Evolutionary conservation across 2,113 vertebrate species (phyloP).

Genomic region (Mustela nigripes): DNA sequence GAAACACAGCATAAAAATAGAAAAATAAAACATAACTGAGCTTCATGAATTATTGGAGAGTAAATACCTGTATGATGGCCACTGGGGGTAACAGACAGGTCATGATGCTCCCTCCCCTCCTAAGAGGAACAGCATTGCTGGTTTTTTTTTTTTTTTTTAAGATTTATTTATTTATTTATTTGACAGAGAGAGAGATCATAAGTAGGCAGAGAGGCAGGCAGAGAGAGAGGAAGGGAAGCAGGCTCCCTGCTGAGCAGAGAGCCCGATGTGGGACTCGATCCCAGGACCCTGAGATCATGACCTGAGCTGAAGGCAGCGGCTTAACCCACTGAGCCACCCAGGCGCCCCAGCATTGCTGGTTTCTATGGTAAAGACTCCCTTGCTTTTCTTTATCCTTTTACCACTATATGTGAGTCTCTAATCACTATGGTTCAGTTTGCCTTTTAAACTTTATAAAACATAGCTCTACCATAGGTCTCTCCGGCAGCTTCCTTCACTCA

Average conservation of each 20-base stretch:
- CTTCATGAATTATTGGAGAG: background rate
- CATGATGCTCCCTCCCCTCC: accelerated
- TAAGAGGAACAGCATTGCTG: background rate
- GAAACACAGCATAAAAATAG: background rate
- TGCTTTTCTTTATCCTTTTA: background rate
- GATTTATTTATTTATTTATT: too few species aligned
- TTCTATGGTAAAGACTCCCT: background rate
- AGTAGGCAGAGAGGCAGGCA: too few species aligned
- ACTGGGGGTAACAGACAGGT: too few species aligned
- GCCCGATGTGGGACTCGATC: too few species aligned
- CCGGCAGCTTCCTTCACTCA: background rate
- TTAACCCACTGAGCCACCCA: too few species aligned
- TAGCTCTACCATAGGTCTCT: background rate
- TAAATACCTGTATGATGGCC: background rate
- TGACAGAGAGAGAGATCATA: too few species aligned
- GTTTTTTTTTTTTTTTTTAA: background rate
- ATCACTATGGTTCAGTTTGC: background rate
- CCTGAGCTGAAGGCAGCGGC: too few species aligned
- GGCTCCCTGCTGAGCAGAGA: too few species aligned
- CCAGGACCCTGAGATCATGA: too few species aligned
- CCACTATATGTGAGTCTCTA: background rate
- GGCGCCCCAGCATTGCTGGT: background rate
- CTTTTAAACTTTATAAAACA: background rate
- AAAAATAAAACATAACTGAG: background rate
- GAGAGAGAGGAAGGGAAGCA: too few species aligned